Percentiles rank a stretch among this genome's conserved stretches.
Evolutionary conservation across 2,797 vertebrate genomes (phyloP).

Genomic region (Aselliscus stoliczkanus): DNA sequence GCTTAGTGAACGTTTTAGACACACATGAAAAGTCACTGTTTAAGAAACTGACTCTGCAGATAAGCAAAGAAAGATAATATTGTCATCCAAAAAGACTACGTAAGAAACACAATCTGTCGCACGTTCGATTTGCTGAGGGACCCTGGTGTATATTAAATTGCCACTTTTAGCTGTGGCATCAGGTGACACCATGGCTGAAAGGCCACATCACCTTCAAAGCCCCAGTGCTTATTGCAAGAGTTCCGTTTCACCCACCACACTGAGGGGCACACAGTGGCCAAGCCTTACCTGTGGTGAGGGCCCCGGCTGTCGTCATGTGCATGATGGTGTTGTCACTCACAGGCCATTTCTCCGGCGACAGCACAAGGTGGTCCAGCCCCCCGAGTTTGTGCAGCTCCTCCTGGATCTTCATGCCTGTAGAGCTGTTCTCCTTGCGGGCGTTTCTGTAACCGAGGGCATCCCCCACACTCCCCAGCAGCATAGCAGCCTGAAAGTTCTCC

Average conservation of each 20-base stretch:
- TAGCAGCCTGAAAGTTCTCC: slow-evolving; percentile 95
- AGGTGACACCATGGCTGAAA: background rate
- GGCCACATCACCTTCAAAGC: background rate
- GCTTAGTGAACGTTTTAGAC: background rate
- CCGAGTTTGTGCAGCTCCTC: slow-evolving; percentile 88
- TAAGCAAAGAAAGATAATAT: background rate
- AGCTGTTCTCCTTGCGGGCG: slow-evolving; percentile 85
- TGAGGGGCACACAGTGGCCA: background rate
- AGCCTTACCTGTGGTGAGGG: slow-evolving; percentile 91
- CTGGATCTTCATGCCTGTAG: slow-evolving; percentile 87
- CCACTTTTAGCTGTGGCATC: background rate
- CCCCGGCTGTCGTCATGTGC: slow-evolving; percentile 94
- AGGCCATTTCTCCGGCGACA: slow-evolving; percentile 92
- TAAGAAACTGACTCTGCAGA: background rate
- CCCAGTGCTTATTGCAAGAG: background rate
- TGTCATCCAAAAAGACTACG: background rate
- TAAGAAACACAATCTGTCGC: background rate
- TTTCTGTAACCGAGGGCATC: slow-evolving; percentile 93
- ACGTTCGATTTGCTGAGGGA: background rate
- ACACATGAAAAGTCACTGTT: background rate
- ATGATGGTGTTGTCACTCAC: slow-evolving; percentile 92
- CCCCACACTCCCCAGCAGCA: slow-evolving; percentile 90
- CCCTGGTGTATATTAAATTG: background rate
- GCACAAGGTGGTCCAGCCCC: slow-evolving; percentile 86
- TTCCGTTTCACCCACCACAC: background rate